Evolutionary conservation across 2,888 invertebrate genomes (phyloP), one percentile per base, ranked within the genome.

Genomic region (Drosophila putrida): DNA sequence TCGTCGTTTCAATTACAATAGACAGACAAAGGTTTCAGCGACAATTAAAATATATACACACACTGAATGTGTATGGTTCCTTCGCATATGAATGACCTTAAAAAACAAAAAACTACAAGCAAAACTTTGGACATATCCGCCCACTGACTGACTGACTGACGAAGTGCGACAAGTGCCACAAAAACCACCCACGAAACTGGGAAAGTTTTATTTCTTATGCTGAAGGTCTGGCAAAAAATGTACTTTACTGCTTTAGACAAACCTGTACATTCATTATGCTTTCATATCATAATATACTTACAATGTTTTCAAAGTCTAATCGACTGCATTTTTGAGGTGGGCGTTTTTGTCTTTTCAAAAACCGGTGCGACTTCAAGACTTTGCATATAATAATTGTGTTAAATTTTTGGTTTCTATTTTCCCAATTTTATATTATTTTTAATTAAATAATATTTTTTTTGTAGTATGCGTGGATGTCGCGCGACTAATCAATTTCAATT

Each of bases 401-500:
- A 47, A n/a, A 50, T 64, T 69, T 61, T 58, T n/a, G n/a, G 59
- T 51, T n/a, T 33, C 25, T 41, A 25, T n/a, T n/a, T 10, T 41
- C 20, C 38, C 8, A 20, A 20, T n/a, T 8, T 8, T 31, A 20
- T 33, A 20, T 38, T n/a, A n/a, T 35, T 68, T 47, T 54, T 61
- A 74, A 74, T 78, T 74, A 61, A 77, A 73, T 63, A 63, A 64
- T 59, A 61, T 64, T 1, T n/a, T n/a, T 20, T 10, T 20, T 20
- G 1, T 20, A 38, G 11, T 46, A 15, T 62, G 67, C 39, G 73
- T 61, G 78, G 58, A 36, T 78, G 73, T 78, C 39, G 63, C 59
- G 43, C 43, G 65, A 35, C 62, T 76, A 78, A 84, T 84, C 84
- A 84, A 82, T 88, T 80, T 86, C 81, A 88, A 84, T 84, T 86